phyloP scores from a whole-genome alignment of 2,888 invertebrate species.

The Philopedon plagiatum region DNA sequence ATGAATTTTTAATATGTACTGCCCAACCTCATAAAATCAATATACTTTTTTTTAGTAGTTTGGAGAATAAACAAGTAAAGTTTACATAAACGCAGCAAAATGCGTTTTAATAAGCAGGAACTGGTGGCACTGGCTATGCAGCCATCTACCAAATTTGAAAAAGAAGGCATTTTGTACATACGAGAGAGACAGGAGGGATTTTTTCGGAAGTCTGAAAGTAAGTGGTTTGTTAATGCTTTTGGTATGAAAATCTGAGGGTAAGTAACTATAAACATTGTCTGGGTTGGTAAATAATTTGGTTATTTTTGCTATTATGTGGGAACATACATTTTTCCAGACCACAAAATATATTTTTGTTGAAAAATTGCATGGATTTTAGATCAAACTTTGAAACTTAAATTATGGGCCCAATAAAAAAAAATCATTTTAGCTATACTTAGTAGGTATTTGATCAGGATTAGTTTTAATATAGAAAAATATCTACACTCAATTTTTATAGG shows the following conservation, averaged over 20 bases:
- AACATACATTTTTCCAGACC: too few relatives aligned
- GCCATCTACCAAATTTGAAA: conserved; percentile 90
- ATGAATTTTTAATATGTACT: conserved; percentile 23
- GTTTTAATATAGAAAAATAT: too few relatives aligned
- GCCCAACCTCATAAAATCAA: conserved; percentile 17
- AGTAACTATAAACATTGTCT: not conserved
- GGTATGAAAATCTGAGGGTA: conserved; percentile 13
- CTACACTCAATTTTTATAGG: too few relatives aligned
- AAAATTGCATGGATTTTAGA: too few relatives aligned
- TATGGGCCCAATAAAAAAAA: too few relatives aligned
- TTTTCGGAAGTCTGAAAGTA: conserved; percentile 93
- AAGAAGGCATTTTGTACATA: conserved; percentile 89
- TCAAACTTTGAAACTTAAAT: too few relatives aligned
- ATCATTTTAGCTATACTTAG: too few relatives aligned
- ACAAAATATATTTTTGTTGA: too few relatives aligned
- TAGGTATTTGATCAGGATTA: too few relatives aligned
- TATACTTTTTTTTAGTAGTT: conserved; percentile 4
- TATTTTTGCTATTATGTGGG: too few relatives aligned
- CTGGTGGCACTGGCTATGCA: conserved; percentile 88
- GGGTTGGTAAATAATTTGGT: not conserved
- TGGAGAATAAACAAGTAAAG: not conserved
- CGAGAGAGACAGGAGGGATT: conserved; percentile 93
- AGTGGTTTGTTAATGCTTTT: conserved; percentile 60
- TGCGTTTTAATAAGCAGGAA: conserved; percentile 95
- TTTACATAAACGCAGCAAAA: conserved; percentile 62